phyloP scores from a whole-genome alignment of 2,113 vertebrate genomes.

The Ctenomys sociabilis region DNA sequence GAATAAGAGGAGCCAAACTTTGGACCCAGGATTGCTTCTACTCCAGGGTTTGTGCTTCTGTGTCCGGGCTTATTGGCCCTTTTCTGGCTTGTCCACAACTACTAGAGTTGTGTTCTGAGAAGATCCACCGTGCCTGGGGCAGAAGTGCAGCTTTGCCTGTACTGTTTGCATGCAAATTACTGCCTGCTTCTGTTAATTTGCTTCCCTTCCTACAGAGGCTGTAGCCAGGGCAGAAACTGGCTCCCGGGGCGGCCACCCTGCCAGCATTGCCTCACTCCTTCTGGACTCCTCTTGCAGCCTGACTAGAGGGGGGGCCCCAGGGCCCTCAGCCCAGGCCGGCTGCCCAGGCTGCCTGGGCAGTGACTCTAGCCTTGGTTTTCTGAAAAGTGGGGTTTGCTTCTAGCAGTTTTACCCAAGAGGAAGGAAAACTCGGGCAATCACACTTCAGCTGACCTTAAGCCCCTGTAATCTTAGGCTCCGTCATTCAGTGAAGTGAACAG shows the following conservation, averaged over 20 bases:
- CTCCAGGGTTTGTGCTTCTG: neutral
- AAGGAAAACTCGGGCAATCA: constrained; percentile 35
- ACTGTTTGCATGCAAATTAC: constrained; percentile 31
- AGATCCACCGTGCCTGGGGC: neutral
- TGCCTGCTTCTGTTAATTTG: constrained; percentile 53
- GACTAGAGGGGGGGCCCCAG: constrained; percentile 62
- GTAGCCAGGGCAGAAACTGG: constrained; percentile 50
- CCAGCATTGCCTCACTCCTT: constrained; percentile 79
- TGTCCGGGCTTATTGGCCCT: neutral
- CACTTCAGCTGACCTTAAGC: constrained; percentile 76
- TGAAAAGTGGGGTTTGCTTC: constrained; percentile 68
- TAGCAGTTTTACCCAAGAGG: constrained; percentile 68
- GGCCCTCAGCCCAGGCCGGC: constrained; percentile 59
- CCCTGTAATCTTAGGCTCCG: constrained; percentile 57
- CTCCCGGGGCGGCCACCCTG: constrained; percentile 62
- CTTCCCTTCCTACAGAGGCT: constrained; percentile 9
- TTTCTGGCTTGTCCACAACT: neutral
- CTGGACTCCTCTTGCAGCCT: constrained; percentile 68
- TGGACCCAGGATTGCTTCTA: neutral
- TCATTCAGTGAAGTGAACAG: constrained; percentile 43
- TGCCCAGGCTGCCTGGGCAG: constrained; percentile 75
- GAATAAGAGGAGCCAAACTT: neutral
- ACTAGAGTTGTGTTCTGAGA: neutral
- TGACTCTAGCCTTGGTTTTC: constrained; percentile 72
- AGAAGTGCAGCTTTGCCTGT: neutral